Evolutionary conservation across 2,797 vertebrate genomes (phyloP).

Genomic region (Sebastes trivittatus): DNA sequence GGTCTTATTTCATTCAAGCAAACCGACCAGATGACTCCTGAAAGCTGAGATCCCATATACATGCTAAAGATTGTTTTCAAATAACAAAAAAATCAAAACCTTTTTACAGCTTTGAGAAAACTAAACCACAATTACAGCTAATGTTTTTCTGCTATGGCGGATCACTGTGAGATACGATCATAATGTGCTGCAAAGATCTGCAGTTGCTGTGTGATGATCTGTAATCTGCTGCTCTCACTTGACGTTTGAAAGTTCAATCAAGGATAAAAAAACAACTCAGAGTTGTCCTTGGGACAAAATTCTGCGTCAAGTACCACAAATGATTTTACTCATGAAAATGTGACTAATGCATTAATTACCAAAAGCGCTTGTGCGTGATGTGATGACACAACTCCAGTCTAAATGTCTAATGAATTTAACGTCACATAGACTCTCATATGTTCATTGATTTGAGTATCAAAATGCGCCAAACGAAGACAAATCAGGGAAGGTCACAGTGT

Average conservation of each 20-base stretch:
- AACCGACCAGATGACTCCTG: neutral
- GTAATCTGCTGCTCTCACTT: slow-evolving; percentile 18
- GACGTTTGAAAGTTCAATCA: slow-evolving; percentile 39
- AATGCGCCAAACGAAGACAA: neutral
- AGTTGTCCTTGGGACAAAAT: slow-evolving; percentile 26
- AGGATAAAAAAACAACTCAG: slow-evolving; percentile 34
- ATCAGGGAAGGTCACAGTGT: slow-evolving; percentile 15
- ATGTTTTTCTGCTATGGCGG: slow-evolving; percentile 1
- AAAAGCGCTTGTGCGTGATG: slow-evolving; percentile 16
- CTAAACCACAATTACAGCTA: neutral
- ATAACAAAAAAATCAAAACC: neutral
- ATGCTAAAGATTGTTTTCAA: neutral
- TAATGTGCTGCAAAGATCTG: neutral
- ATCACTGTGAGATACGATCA: neutral
- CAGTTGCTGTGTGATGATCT: slow-evolving; percentile 15
- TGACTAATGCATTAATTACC: slow-evolving; percentile 44
- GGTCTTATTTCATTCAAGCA: neutral
- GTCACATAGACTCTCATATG: neutral
- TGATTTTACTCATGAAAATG: slow-evolving; percentile 20
- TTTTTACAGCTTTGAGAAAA: neutral
- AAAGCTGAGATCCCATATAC: neutral
- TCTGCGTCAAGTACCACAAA: slow-evolving; percentile 3
- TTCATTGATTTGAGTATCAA: slow-evolving; percentile 5
- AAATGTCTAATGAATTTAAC: slow-evolving; percentile 9
- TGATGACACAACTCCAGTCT: neutral